Evolutionary conservation across 2,888 invertebrate genomes (phyloP), one percentile per base, ranked within the genome.

Genomic region (Drosophila percnosoma): DNA sequence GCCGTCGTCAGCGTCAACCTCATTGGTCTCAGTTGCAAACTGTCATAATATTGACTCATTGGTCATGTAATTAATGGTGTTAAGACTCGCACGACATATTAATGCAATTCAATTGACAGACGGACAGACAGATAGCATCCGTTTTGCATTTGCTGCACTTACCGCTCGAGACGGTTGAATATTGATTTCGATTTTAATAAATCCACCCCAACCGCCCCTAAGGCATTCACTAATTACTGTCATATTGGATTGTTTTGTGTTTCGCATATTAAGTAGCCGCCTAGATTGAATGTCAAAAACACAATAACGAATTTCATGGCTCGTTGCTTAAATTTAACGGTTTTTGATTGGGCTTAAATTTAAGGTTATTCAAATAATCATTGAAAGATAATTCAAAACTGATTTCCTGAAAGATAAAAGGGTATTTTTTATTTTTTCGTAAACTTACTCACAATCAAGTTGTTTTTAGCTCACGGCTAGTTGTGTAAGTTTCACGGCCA

Each of bases 171-270:
- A 31, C 58, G 51, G 42, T 42, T 58, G 11, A 77, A 82, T 89
- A 90, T 91, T 89, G 90, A 91, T 90, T 91, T 91, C 89, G 91
- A 86, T 85, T 78, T 83, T 88, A 86, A 83, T 86, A 82, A 84
- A 81, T 78, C 51, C 55, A 31, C 24, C 33, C 29, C 49, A 15
- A 18, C 29, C 49, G 15, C 55, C 61, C 68, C 8, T 5, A 42
- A 48, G 71, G 79, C 71, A 68, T 59, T 63, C 48, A 70, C 79
- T 76, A 78, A 82, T 86, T 83, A 75, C 63, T 63, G 53, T 59
- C 73, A 57, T 36, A 33, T 42, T 59, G 59, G 45, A 31, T 24
- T 27, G 29, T 24, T 51, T 71, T 70, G 68, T 67, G 73, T 31
- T 71, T 40, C 45, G 80, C 75, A 83, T 80, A 82, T 78, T 75